A percentile compares a stretch with the other conserved stretches of the same genome.
Evolutionary conservation across 2,113 vertebrate species (phyloP).

Genomic region (Lepus timidus): DNA sequence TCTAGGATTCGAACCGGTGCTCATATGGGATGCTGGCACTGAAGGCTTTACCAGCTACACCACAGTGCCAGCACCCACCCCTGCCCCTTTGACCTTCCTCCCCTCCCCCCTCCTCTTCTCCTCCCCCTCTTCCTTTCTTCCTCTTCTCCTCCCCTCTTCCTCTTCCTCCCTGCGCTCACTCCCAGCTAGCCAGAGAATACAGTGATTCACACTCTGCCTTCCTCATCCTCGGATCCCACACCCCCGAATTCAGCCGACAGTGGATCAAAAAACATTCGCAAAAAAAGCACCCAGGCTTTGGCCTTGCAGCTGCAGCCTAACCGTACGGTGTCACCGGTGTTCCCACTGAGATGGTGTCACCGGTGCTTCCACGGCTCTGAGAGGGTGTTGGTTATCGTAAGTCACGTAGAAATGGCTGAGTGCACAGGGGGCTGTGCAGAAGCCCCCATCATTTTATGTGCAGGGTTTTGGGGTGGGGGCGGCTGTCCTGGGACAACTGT

Average conservation of each 20-base stretch:
- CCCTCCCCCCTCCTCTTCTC: not conserved
- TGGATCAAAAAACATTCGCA: not conserved
- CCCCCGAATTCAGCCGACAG: not conserved
- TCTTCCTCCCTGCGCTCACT: no score
- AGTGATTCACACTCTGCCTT: not conserved
- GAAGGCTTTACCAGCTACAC: no score
- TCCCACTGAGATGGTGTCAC: not conserved
- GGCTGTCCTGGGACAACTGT: no score
- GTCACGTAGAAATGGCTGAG: not conserved
- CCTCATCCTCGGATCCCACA: not conserved
- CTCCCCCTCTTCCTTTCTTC: not conserved
- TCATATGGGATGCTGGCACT: no score
- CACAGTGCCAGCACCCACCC: no score
- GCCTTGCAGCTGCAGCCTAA: no score
- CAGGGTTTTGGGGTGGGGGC: fast-evolving
- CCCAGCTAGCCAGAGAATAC: not conserved
- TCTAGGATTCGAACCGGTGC: no score
- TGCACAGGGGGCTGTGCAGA: not conserved
- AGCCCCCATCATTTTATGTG: fast-evolving
- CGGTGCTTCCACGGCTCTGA: not conserved
- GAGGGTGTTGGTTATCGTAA: fast-evolving
- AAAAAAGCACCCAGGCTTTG: not conserved
- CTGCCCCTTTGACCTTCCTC: no score
- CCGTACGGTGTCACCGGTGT: no score
- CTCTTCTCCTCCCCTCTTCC: not conserved